phyloP scores from a whole-genome alignment of 2,113 vertebrate genomes.

The Agelaius tricolor region DNA sequence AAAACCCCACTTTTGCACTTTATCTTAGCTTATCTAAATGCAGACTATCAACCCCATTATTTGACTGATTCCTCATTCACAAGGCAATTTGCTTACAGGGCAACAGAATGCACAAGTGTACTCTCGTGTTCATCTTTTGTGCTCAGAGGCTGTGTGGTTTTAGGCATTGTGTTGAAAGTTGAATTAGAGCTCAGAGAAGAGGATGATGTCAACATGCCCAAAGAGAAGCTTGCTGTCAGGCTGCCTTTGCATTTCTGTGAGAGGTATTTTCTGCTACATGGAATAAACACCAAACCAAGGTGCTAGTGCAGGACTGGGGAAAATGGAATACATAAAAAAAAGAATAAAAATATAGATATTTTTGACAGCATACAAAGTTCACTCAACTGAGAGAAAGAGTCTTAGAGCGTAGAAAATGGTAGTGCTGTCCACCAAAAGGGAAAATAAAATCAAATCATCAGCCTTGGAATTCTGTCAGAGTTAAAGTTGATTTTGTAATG shows the following conservation, averaged over 20 bases:
- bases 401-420: background rate
- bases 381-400: background rate
- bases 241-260: constrained; percentile 34
- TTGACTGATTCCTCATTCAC: constrained; percentile 47
- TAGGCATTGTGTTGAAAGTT: constrained; percentile 49
- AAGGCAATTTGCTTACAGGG: constrained; percentile 62
- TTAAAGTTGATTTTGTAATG: background rate
- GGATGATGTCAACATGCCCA: constrained; percentile 55
- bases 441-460: background rate
- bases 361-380: background rate
- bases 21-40: constrained; percentile 28
- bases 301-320: background rate
- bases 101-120: constrained; percentile 46
- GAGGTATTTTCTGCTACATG: constrained; percentile 27
- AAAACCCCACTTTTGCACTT: background rate
- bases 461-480: background rate
- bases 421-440: background rate
- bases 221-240: constrained; percentile 9
- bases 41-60: constrained; percentile 32
- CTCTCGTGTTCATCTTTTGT: constrained; percentile 46
- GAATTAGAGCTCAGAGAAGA: constrained; percentile 52
- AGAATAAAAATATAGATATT: background rate
- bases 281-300: constrained; percentile 9
- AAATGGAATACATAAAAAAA: background rate
- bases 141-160: background rate